Evolutionary conservation across 2,797 vertebrate species (phyloP), one percentile per base, ranked within the genome.

Genomic region (Crenichthys baileyi): DNA sequence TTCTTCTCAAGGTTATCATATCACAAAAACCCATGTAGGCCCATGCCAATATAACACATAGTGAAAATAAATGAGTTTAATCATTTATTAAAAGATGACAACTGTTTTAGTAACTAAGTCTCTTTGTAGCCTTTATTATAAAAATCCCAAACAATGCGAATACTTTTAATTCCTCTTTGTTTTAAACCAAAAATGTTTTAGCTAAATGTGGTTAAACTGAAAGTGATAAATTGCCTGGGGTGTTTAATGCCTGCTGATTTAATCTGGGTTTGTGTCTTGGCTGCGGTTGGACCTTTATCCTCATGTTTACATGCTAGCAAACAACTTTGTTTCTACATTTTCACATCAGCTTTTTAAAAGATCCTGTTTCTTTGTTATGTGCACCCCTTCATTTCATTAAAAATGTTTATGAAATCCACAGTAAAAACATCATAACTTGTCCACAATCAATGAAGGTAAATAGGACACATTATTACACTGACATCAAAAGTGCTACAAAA

Each of bases 281-380:
- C 15, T 81, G 79, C 84, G 80, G 79, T 83, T 36, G 29, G 29
- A 20, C 7, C 22, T 78, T 71, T 9, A 56, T 9, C 13, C 11
- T 58, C 24, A 8, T 55, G 51, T 51, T 3, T 55, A 60, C 16
- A 65, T 6, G 16, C 22, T 50, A 31, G 36, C 73, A 56, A 79
- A 22, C 72, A 77, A 24, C 71, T 67, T 44, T 67, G 39, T 31
- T n/a, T 36, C 51, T 76, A 79, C 1, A 11, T 67, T 72, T 73
- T 77, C 3, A 31, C 53, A 80, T 76, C 76, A 83, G 73, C 70
- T 80, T 70, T 78, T 71, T 46, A 60, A 72, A 80, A 67, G 31
- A 48, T 63, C n/a, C n/a, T 53, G 46, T 1, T 2, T 46, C 61
- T 70, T 24, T 58, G 68, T 20, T 13, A 9, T 7, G 46, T 39